Percentiles rank a stretch among this genome's conserved stretches.
Evolutionary conservation across 2,797 vertebrate genomes (phyloP).

Genomic region (Parambassis ranga): DNA sequence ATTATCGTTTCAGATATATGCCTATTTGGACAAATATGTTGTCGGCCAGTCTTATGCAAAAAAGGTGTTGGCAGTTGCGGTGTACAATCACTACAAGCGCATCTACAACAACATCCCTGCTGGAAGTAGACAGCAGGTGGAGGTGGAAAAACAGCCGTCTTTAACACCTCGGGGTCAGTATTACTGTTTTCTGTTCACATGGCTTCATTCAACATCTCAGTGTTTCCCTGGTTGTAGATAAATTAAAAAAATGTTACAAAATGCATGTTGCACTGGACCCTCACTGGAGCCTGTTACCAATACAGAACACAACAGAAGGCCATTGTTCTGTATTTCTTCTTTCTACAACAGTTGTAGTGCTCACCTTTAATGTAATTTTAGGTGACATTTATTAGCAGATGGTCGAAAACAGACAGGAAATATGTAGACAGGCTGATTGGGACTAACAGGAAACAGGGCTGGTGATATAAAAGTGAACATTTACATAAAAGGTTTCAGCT

Average conservation of each 20-base stretch:
- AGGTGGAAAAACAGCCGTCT: constrained; percentile 92
- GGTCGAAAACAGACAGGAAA: neutral
- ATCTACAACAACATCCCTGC: constrained; percentile 98
- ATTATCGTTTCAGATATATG: constrained; percentile 98
- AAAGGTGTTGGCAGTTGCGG: constrained; percentile 97
- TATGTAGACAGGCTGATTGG: neutral
- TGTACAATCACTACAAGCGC: constrained; percentile 99
- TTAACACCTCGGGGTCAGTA: constrained; percentile 94
- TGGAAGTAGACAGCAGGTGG: constrained; percentile 88
- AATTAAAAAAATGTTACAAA: too few species aligned
- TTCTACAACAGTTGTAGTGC: neutral
- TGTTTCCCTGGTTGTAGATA: neutral
- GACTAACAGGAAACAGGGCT: neutral
- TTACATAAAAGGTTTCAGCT: neutral
- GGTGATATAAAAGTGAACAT: neutral
- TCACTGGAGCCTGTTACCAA: too few species aligned
- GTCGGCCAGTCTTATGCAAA: constrained; percentile 97
- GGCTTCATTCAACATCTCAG: neutral
- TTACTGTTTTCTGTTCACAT: neutral
- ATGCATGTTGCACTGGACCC: too few species aligned
- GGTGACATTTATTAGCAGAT: neutral
- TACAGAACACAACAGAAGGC: neutral
- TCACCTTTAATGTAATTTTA: neutral
- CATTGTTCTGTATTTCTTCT: neutral
- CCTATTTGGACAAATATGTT: constrained; percentile 98